A percentile compares a stretch with the other conserved stretches of the same genome.
Evolutionary conservation across 2,113 vertebrate genomes (phyloP).

Genomic region (Gallinago undulata): DNA sequence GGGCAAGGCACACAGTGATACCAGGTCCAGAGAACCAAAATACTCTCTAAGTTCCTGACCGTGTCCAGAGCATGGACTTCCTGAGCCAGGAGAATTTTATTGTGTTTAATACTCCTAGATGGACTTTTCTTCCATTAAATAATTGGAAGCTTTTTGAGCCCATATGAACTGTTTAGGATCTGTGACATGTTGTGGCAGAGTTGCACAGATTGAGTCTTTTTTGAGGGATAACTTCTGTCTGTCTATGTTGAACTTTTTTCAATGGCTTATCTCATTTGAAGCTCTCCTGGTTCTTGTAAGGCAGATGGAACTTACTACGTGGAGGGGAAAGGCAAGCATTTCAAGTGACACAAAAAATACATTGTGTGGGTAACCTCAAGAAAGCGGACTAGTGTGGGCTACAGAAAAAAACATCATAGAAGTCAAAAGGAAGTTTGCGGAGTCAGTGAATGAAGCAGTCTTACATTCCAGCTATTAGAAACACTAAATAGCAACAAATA

Average conservation of each 20-base stretch:
- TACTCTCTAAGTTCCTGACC: background rate
- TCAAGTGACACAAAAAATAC: background rate
- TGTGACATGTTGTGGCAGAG: background rate
- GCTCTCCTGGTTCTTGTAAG: background rate
- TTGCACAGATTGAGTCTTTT: background rate
- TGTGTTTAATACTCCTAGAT: background rate
- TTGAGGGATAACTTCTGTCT: background rate
- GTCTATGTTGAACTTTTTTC: background rate
- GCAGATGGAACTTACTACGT: background rate
- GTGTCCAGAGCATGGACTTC: background rate
- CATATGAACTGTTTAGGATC: background rate
- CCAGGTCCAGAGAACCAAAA: background rate
- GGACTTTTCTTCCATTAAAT: background rate
- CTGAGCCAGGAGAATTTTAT: background rate
- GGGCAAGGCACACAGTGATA: background rate
- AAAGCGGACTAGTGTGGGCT: background rate
- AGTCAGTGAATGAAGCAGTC: background rate
- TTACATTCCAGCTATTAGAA: constrained; percentile 37
- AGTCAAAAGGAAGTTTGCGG: background rate
- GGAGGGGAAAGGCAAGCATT: background rate
- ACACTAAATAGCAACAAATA: constrained; percentile 60
- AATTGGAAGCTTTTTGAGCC: background rate
- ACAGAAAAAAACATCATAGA: background rate
- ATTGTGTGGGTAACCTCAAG: background rate
- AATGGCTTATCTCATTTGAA: background rate